phyloP scores from a whole-genome alignment of 2,797 vertebrate species.

The Etheostoma nigrum region DNA sequence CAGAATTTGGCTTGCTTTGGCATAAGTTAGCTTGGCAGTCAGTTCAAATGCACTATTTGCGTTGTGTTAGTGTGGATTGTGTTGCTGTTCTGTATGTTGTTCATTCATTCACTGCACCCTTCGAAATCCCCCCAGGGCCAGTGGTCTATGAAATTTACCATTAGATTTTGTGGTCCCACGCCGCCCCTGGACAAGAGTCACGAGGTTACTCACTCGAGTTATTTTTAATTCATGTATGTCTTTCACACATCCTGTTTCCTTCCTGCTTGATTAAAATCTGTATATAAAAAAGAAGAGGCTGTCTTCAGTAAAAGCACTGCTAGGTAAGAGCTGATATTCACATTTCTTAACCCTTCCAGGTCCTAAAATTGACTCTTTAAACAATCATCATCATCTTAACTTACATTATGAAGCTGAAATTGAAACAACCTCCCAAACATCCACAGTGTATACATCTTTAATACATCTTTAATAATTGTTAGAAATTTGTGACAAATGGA shows the following conservation, averaged over 20 bases:
- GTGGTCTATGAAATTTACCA: too few relatives aligned
- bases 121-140: too few relatives aligned
- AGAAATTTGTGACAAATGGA: not conserved
- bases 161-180: too few relatives aligned
- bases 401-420: not conserved
- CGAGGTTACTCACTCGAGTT: constrained; percentile 51
- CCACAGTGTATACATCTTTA: not conserved
- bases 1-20: too few relatives aligned
- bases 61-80: too few relatives aligned
- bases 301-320: constrained; percentile 17
- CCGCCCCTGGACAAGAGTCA: constrained; percentile 47
- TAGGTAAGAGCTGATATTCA: constrained; percentile 4
- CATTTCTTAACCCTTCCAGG: not conserved
- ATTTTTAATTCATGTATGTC: constrained; percentile 57
- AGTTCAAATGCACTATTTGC: too few relatives aligned
- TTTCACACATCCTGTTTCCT: constrained; percentile 67
- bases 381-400: not conserved
- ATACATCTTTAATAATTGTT: not conserved
- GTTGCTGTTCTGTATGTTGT: too few relatives aligned
- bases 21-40: too few relatives aligned
- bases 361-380: not conserved
- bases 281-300: not conserved
- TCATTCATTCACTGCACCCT: too few relatives aligned
- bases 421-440: not conserved
- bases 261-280: constrained; percentile 56